phyloP scores from a whole-genome alignment of 2,888 invertebrate species.

The Drosophila anomelani region DNA sequence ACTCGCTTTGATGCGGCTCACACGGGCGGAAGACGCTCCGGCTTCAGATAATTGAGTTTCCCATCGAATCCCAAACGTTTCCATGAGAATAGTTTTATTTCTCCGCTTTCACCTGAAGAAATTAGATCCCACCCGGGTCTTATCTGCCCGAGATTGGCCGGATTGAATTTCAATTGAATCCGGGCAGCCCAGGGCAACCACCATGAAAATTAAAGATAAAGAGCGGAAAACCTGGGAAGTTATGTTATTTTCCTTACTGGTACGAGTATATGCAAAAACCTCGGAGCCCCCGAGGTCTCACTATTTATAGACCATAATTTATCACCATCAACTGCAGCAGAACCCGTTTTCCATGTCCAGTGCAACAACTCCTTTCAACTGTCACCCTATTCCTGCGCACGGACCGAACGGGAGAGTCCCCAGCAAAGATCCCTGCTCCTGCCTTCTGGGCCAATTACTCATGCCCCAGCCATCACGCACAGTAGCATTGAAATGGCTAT shows the following conservation, averaged over 20 bases:
- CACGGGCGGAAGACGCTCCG: constrained; percentile 36
- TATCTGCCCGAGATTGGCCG: constrained; percentile 34
- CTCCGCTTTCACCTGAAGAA: constrained; percentile 32
- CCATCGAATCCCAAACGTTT: constrained; percentile 31
- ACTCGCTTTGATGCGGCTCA: constrained; percentile 47
- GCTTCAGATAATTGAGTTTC: constrained; percentile 44
- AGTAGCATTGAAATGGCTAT: constrained; percentile 60
- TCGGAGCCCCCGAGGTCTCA: neutral
- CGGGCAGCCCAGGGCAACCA: constrained; percentile 15
- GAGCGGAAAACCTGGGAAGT: constrained; percentile 20
- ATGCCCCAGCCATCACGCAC: constrained; percentile 57
- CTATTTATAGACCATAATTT: constrained; percentile 65
- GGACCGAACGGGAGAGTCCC: neutral
- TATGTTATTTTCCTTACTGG: constrained; percentile 26
- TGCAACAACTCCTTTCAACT: constrained; percentile 15
- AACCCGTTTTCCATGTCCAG: constrained; percentile 60
- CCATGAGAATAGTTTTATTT: constrained; percentile 23
- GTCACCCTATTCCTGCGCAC: constrained; percentile 31
- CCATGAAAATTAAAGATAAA: constrained; percentile 32
- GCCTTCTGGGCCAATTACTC: constrained; percentile 56
- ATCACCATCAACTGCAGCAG: constrained; percentile 59
- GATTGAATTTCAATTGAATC: constrained; percentile 45
- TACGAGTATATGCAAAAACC: constrained; percentile 37
- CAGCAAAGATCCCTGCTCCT: constrained; percentile 2
- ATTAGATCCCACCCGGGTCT: constrained; percentile 30